Percentiles rank a stretch among this genome's conserved stretches.
phyloP scores from a whole-genome alignment of 2,888 invertebrate genomes.

The Cenopis cana region DNA sequence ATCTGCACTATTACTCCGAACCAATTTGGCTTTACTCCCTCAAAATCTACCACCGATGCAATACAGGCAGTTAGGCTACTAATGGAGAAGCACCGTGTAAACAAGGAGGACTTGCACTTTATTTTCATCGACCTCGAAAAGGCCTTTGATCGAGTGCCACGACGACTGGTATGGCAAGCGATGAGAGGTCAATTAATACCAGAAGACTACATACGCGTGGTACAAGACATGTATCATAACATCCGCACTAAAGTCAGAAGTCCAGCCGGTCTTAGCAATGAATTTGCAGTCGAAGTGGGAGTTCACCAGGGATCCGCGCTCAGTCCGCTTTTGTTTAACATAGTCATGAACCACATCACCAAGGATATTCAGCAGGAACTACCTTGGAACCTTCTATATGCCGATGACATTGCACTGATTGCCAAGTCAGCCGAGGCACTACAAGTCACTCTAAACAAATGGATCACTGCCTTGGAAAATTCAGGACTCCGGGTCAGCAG shows the following conservation, averaged over 20 bases:
- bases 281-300: background rate
- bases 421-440: background rate
- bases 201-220: background rate
- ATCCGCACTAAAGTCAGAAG: background rate
- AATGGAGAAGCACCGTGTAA: background rate
- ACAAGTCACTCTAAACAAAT: background rate
- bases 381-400: background rate
- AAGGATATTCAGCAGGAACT: background rate
- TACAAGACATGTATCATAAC: conserved; percentile 1
- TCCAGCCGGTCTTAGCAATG: background rate
- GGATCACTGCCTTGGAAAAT: background rate
- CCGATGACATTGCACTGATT: background rate
- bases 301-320: background rate
- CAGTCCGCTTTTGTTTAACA: background rate
- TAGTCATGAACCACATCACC: background rate
- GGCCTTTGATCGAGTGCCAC: background rate
- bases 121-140: background rate
- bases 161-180: background rate
- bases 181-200: background rate
- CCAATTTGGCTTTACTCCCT: background rate
- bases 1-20: background rate
- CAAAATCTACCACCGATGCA: background rate
- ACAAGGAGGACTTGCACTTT: background rate
- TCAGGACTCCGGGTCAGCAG: too few relatives aligned
- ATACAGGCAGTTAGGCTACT: background rate